These are phyloP conservation scores for Hoplias malabaricus DNA, from an alignment of 2,113 vertebrate species.

Conservation along the genomic window DNA sequence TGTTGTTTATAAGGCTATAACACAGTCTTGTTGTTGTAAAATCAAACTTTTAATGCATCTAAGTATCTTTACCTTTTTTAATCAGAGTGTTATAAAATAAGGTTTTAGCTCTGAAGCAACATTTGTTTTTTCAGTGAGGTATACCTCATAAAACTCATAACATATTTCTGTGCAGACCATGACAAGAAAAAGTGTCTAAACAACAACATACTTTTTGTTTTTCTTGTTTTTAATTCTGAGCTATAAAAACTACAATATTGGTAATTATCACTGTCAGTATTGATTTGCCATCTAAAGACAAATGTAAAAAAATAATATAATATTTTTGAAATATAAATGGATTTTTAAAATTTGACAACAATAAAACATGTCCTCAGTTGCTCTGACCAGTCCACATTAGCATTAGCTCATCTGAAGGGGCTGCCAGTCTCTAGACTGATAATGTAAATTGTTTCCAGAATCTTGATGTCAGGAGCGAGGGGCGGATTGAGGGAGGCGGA, in stretches of 20 bases:
- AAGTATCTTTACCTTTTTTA: neutral
- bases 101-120: neutral
- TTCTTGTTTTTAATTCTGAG: neutral
- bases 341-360: no score
- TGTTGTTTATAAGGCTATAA: constrained; percentile 25
- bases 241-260: neutral
- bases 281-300: no score
- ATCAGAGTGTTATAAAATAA: neutral
- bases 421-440: no score
- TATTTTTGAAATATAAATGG: no score
- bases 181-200: constrained; percentile 36
- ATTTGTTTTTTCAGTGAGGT: constrained; percentile 8
- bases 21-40: neutral
- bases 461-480: no score
- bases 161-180: constrained; percentile 40
- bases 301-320: no score
- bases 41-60: neutral
- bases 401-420: no score
- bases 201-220: neutral
- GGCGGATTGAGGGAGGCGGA: no score
- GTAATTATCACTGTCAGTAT: neutral
- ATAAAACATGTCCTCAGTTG: no score
- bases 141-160: constrained; percentile 49
- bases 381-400: no score
- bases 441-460: no score